A percentile compares a stretch with the other conserved stretches of the same genome.
phyloP scores from a whole-genome alignment of 2,797 vertebrate species.

The Strix occidentalis region DNA sequence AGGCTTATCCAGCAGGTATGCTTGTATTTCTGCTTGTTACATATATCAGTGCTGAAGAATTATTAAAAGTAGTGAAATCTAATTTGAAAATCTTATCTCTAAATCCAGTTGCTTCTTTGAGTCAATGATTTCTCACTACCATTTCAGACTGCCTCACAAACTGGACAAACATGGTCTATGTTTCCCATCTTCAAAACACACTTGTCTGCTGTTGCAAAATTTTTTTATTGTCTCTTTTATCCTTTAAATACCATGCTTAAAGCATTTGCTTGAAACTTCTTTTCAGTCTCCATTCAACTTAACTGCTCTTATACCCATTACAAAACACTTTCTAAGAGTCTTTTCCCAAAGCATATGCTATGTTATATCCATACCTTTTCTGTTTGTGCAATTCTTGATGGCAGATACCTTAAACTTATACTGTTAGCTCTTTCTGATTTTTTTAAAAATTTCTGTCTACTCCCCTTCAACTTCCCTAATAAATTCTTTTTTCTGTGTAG shows the following conservation, averaged over 20 bases:
- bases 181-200: background rate
- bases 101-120: background rate
- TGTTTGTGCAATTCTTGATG: background rate
- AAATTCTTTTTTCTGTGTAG: rapidly evolving
- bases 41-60: background rate
- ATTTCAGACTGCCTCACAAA: background rate
- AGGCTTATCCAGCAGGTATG: background rate
- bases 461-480: background rate
- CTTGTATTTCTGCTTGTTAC: background rate
- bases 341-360: background rate
- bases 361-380: background rate
- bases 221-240: background rate
- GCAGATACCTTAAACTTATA: background rate
- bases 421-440: background rate
- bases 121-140: background rate
- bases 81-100: background rate
- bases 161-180: background rate
- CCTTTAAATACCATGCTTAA: background rate
- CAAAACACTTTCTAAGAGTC: background rate
- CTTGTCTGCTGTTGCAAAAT: background rate
- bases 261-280: background rate
- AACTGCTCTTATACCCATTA: background rate
- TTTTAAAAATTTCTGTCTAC: background rate
- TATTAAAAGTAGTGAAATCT: background rate
- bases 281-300: background rate